phyloP scores from a whole-genome alignment of 2,797 vertebrate genomes.

The Hypotaenidia okinawae region DNA sequence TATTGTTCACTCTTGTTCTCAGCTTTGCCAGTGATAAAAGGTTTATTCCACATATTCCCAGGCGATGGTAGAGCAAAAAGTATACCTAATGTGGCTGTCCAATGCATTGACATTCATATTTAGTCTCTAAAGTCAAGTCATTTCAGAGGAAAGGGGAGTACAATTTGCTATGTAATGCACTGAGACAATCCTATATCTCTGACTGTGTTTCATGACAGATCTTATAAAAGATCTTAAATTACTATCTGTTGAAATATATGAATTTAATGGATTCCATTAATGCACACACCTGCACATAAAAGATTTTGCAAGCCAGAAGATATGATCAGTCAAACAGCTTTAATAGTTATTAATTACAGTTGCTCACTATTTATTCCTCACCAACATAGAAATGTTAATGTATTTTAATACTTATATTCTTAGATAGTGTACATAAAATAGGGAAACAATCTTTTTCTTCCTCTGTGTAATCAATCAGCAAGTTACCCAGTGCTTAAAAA shows the following conservation, averaged over 20 bases:
- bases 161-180: slow-evolving; percentile 72
- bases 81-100: slow-evolving; percentile 49
- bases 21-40: slow-evolving; percentile 49
- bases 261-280: slow-evolving; percentile 85
- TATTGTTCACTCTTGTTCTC: slow-evolving; percentile 53
- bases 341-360: slow-evolving; percentile 83
- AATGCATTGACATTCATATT: slow-evolving; percentile 73
- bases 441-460: slow-evolving; percentile 45
- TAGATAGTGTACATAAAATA: slow-evolving; percentile 48
- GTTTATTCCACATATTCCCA: slow-evolving; percentile 64
- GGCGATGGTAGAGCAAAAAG: background rate
- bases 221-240: slow-evolving; percentile 82
- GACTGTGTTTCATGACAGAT: slow-evolving; percentile 79
- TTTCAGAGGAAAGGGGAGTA: slow-evolving; percentile 54
- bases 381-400: slow-evolving; percentile 48
- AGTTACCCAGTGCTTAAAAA: slow-evolving; percentile 10
- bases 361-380: slow-evolving; percentile 70
- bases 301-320: slow-evolving; percentile 76
- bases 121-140: slow-evolving; percentile 65
- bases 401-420: slow-evolving; percentile 61
- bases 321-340: slow-evolving; percentile 80
- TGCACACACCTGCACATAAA: slow-evolving; percentile 77
- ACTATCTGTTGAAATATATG: slow-evolving; percentile 83
- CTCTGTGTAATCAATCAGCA: slow-evolving; percentile 50
- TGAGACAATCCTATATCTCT: slow-evolving; percentile 77